Evolutionary conservation across 2,888 invertebrate genomes (phyloP), one percentile per base, ranked within the genome.

Genomic region (Crioceris asparagi): DNA sequence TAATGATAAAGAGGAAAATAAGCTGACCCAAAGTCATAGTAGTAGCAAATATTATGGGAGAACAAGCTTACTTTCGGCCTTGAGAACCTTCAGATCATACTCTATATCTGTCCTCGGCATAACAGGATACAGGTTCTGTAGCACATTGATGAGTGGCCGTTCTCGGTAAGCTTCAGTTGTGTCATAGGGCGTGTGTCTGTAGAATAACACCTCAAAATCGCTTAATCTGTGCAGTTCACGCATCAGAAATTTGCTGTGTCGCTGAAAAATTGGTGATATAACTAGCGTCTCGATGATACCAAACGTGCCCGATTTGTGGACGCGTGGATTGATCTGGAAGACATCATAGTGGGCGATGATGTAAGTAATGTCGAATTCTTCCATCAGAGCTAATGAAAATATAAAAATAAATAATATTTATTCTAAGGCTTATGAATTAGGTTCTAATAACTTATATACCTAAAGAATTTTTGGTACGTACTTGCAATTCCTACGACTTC

Each of bases 141-240:
- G 35, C 0, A 53, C 39, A 40, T 56, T 56, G 12, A 50, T 35
- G 1, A 60, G 26, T 0, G 56, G 51, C 11, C 50, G 45, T 1
- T 50, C 48, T 12, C 41, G 40, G 25, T 39, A 42, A 6, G 32
- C 19, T 18, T 48, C 35, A 3, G 44, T 40, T 4, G 43, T 36
- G 31, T 61, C 39, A 30, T 61, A 72, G 39, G 69, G 65, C 32
- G 72, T 25, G 23, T 44, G 66, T 1, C 73, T 65, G 45, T 73
- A 76, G 49, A 72, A 76, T 1, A 80, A 54, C 4, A 71, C 67
- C 1, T 64, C 59, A 48, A 68, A 72, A 10, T 64, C 65, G 4
- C 70, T 67, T 10, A 71, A 61, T 1, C 79, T 64, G 50, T 77
- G 65, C 4, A 80, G 45, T 48, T 84, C 83, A 29, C 74, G 64